Base-by-base conservation (phyloP, 2,888 invertebrate genomes). In the Blastobasis adustella region DNA sequence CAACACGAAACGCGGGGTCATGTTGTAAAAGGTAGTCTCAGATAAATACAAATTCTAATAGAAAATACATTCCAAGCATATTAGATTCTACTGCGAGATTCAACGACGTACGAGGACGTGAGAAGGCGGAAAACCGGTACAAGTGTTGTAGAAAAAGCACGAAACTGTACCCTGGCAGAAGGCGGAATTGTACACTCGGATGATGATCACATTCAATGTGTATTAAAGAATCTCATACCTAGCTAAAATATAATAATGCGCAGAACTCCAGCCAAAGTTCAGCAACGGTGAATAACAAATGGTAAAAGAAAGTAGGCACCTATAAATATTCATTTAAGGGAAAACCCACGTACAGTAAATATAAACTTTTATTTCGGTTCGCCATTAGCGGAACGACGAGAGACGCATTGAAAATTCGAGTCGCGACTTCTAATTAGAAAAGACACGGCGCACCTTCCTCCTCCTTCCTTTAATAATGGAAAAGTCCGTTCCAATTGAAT, bases 341-440 rank as follows among this genome's bases (percentile, higher is more conserved):
- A 70, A 71, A 69, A 73, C 69, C 74, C 73, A 83, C 82, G 82
- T 82, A 82, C 82, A 76, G 79, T 82, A 85, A 86, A 84, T 83
- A 86, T 78, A 84, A 86, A 86, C 83, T 87, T 86, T 85, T 85
- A 83, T 85, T 85, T 79, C 76, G 77, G 76, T 76, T 71, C 69
- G 65, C 82, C 79, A 78, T 82, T 79, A 80, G 75, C 67, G 66
- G 67, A 69, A 62, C 69, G 69, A 64, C 68, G 63, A 23, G 73
- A 69, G 75, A 76, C 72, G 75, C 80, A 85, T 85, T 85, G 82
- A 76, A 82, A 84, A 87, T 86, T 86, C 85, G 77, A 79, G 72
- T 79, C 80, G 79, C 77, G 79, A 81, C 77, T 82, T 81, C 81
- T 84, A 86, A 87, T 87, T 87, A 86, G 73, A 73, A 71, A 75